A percentile compares a stretch with the other conserved stretches of the same genome.
Conservation (phyloP, 2,113 vertebrate species). For the Dasyprocta punctata region DNA sequence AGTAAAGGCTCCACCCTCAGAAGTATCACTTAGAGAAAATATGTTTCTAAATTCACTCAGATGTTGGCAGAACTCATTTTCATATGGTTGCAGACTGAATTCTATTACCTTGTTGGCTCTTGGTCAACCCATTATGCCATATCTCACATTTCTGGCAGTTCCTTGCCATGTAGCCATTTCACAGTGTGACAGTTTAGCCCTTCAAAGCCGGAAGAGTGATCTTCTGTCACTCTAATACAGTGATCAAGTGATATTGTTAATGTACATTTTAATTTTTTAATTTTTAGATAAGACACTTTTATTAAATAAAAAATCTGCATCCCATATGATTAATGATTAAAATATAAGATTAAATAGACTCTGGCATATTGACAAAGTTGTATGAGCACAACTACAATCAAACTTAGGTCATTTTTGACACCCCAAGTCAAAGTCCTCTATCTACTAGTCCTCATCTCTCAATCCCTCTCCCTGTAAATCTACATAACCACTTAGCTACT, state of each 20-base stretch:
- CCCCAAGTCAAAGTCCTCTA: not conserved
- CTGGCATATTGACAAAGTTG: not conserved
- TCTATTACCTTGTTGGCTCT: not conserved
- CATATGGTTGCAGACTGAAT: not conserved
- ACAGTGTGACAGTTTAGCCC: not conserved
- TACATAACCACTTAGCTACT: not conserved
- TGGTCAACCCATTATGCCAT: rapidly evolving
- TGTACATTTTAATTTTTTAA: not conserved
- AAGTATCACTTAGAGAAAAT: not conserved
- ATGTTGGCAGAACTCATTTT: not conserved
- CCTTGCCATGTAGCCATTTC: not conserved
- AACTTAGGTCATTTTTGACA: not conserved
- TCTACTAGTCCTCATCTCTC: not conserved
- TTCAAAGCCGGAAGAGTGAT: not conserved
- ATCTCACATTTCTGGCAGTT: not conserved
- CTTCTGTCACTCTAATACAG: not conserved
- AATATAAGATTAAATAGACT: not conserved
- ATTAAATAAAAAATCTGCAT: not conserved
- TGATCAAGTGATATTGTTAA: not conserved
- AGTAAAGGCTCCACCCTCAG: not conserved
- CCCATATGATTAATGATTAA: not conserved
- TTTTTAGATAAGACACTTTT: not conserved
- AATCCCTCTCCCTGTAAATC: not conserved
- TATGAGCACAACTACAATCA: not conserved
- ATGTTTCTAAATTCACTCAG: not conserved